These are phyloP conservation scores for Morone saxatilis DNA, from an alignment of 2,113 vertebrate species.

Conservation along the genomic window DNA sequence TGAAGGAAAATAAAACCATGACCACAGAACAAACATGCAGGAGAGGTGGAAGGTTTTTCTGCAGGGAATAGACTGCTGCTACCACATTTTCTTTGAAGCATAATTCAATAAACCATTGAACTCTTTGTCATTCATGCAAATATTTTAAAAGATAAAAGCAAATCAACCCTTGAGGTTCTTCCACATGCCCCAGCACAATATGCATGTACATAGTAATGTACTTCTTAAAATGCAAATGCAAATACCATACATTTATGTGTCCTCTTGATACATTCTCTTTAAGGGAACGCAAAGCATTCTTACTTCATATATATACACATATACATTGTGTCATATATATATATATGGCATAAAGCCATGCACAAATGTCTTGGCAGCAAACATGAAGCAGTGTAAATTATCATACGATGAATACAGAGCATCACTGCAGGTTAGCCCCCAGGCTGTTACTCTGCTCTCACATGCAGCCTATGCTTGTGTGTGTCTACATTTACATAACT, in stretches of 20 bases:
- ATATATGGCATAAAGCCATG: not conserved
- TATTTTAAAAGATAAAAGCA: slow-evolving; percentile 58
- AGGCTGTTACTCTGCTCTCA: slow-evolving; percentile 39
- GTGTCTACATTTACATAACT: slow-evolving; percentile 78
- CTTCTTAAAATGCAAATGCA: slow-evolving; percentile 40
- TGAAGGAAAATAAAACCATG: slow-evolving; percentile 32
- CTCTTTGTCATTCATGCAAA: slow-evolving; percentile 62
- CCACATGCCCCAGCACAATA: slow-evolving; percentile 9
- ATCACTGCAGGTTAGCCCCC: slow-evolving; percentile 31
- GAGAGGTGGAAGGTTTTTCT: slow-evolving; percentile 36
- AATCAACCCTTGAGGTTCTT: slow-evolving; percentile 28
- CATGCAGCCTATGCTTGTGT: not conserved
- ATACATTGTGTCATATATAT: not conserved
- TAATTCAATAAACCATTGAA: slow-evolving; percentile 45
- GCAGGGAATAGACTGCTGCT: slow-evolving; percentile 21
- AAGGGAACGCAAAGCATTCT: not conserved
- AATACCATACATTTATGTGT: not conserved
- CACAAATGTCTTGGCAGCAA: not conserved
- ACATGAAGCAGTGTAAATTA: not conserved
- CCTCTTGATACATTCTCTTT: slow-evolving; percentile 15
- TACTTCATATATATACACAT: not conserved
- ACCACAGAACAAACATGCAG: slow-evolving; percentile 26
- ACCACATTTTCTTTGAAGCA: slow-evolving; percentile 51
- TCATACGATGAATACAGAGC: slow-evolving; percentile 21
- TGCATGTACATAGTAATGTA: slow-evolving; percentile 9